Conservation (phyloP, 2,888 invertebrate genomes). For the Aromia moschata region DNA sequence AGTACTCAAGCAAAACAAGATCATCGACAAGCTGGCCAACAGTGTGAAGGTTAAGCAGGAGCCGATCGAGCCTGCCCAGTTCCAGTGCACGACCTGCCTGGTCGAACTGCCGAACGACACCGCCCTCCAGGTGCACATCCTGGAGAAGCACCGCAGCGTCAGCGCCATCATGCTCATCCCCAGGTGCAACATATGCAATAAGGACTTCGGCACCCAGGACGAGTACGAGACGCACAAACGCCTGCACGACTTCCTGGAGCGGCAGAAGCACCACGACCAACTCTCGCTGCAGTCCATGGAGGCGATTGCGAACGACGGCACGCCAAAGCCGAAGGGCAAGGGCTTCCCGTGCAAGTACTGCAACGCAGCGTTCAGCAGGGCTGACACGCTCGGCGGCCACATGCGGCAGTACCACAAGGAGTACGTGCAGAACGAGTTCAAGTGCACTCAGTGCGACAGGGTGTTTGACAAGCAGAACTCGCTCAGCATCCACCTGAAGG, state of each 20-base stretch:
- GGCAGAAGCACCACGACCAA: slow-evolving; percentile 47
- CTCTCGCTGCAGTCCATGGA: slow-evolving; percentile 23
- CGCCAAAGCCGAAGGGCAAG: slow-evolving; percentile 39
- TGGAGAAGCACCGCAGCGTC: slow-evolving; percentile 58
- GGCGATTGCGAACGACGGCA: background rate
- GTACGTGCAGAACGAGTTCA: slow-evolving; percentile 63
- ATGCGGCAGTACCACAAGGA: slow-evolving; percentile 69
- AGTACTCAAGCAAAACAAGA: slow-evolving; percentile 48
- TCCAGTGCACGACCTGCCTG: slow-evolving; percentile 53
- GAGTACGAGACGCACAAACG: slow-evolving; percentile 68
- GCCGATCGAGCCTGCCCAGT: slow-evolving; percentile 50
- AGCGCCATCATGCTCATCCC: slow-evolving; percentile 54
- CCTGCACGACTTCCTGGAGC: slow-evolving; percentile 64
- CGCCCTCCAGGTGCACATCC: slow-evolving; percentile 58
- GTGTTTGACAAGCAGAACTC: slow-evolving; percentile 71
- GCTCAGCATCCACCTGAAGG: slow-evolving; percentile 70
- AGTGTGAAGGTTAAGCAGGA: slow-evolving; percentile 33
- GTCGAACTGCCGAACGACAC: slow-evolving; percentile 55
- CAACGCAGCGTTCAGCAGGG: slow-evolving; percentile 70
- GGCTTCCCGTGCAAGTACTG: slow-evolving; percentile 70
- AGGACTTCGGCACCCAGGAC: slow-evolving; percentile 69
- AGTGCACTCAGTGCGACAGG: slow-evolving; percentile 73
- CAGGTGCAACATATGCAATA: slow-evolving; percentile 69
- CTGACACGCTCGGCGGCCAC: slow-evolving; percentile 71
- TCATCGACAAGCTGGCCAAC: slow-evolving; percentile 19